Evolutionary conservation across 1,140 invertebrate species (phyloP).

Genomic region (Pygmarrhopalites habei): DNA sequence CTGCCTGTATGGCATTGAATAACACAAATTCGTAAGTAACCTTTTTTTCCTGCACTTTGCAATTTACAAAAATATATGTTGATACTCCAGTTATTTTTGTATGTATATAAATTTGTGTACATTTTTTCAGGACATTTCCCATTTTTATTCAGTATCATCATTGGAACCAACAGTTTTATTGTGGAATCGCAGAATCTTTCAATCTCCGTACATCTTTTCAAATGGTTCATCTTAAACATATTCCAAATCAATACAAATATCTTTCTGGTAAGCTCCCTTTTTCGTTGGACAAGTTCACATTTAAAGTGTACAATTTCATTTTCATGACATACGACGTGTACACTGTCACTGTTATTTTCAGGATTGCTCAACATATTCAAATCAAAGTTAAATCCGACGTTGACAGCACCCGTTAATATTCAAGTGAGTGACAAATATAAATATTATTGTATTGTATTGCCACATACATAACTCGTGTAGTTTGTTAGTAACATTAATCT

Average conservation of each 20-base stretch:
- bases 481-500: too few species aligned
- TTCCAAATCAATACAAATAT: slow-evolving; percentile 73
- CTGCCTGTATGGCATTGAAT: slow-evolving; percentile 69
- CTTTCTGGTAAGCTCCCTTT: too few species aligned
- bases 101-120: too few species aligned
- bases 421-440: too few species aligned
- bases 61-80: background rate
- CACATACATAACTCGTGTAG: too few species aligned
- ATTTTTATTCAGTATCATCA: slow-evolving; percentile 79
- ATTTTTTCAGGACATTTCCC: slow-evolving; percentile 61
- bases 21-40: slow-evolving; percentile 64
- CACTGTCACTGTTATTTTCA: too few species aligned
- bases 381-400: slow-evolving; percentile 58
- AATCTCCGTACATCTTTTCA: slow-evolving; percentile 71
- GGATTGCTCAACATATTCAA: slow-evolving; percentile 71
- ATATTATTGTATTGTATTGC: too few species aligned
- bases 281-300: too few species aligned
- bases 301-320: too few species aligned
- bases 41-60: slow-evolving; percentile 5
- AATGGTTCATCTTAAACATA: slow-evolving; percentile 75
- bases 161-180: slow-evolving; percentile 73
- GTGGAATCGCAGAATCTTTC: slow-evolving; percentile 60
- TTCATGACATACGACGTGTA: too few species aligned
- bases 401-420: slow-evolving; percentile 57
- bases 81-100: background rate